Conservation (phyloP, 2,888 invertebrate genomes). For the Caenorhabditis sp. region DNA sequence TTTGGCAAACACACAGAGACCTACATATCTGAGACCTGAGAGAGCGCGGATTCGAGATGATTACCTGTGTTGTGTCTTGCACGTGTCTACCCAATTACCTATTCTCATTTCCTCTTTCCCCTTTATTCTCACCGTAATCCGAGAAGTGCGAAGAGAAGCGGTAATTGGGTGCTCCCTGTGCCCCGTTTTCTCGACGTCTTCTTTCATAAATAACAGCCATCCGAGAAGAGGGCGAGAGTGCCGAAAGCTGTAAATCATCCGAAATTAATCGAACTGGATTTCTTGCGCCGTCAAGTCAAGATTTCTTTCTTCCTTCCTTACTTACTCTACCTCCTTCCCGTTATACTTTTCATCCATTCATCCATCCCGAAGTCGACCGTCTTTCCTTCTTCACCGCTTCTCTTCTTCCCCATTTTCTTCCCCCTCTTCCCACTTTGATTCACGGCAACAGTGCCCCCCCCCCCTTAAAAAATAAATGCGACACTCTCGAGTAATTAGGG, state of each 20-base stretch:
- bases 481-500: constrained; percentile 46
- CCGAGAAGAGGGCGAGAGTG: constrained; percentile 27
- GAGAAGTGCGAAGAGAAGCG: constrained; percentile 33
- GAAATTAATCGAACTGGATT: constrained; percentile 61
- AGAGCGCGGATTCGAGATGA: constrained; percentile 17
- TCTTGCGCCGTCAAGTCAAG: constrained; percentile 14
- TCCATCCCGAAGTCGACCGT: neutral
- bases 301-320: constrained; percentile 13
- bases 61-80: constrained; percentile 3
- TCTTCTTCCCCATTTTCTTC: neutral
- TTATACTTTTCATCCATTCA: constrained; percentile 40
- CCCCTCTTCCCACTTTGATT: no score
- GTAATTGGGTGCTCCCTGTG: constrained; percentile 32
- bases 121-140: constrained; percentile 27
- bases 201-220: constrained; percentile 10
- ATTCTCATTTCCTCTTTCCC: constrained; percentile 1
- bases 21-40: neutral
- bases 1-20: constrained; percentile 19
- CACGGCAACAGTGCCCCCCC: neutral
- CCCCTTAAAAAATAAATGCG: constrained; percentile 13
- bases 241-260: constrained; percentile 60
- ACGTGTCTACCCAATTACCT: constrained; percentile 6
- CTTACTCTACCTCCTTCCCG: constrained; percentile 20
- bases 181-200: constrained; percentile 14
- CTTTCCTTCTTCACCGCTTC: neutral